Conservation (phyloP, 2,113 vertebrate species). For the Pomatorhinus ruficollis region DNA sequence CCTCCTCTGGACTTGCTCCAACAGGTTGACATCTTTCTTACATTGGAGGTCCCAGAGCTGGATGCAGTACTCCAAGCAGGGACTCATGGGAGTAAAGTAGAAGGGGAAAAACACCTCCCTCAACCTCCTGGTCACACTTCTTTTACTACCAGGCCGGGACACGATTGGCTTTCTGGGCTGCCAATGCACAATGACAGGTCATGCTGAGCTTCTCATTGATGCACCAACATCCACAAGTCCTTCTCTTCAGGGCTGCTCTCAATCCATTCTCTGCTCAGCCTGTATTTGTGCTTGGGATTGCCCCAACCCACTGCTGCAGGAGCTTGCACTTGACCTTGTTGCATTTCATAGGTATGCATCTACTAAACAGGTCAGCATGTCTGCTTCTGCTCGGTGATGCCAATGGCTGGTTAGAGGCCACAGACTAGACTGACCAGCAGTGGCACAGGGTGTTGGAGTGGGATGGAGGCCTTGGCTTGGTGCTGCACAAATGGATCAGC, state of each 20-base stretch:
- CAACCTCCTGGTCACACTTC: neutral
- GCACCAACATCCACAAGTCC: neutral
- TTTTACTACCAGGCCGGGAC: neutral
- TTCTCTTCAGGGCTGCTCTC: neutral
- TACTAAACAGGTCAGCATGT: neutral
- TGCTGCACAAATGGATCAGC: neutral
- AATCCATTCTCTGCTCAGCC: neutral
- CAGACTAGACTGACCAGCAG: neutral
- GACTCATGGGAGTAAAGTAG: neutral
- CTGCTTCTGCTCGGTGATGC: neutral
- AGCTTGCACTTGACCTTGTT: neutral
- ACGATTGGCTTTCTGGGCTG: neutral
- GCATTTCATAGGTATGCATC: neutral
- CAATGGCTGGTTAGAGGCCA: neutral
- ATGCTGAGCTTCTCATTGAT: fast-evolving
- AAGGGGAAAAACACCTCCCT: neutral
- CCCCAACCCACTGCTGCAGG: neutral
- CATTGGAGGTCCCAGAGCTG: neutral
- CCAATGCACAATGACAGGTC: too few species aligned
- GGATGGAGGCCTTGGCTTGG: neutral
- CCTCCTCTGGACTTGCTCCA: neutral
- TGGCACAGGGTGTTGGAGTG: neutral
- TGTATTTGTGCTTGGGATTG: neutral
- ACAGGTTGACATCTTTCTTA: neutral
- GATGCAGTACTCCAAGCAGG: neutral